Evolutionary conservation across 1,140 invertebrate species (phyloP).

Genomic region (Euwallacea similis): DNA sequence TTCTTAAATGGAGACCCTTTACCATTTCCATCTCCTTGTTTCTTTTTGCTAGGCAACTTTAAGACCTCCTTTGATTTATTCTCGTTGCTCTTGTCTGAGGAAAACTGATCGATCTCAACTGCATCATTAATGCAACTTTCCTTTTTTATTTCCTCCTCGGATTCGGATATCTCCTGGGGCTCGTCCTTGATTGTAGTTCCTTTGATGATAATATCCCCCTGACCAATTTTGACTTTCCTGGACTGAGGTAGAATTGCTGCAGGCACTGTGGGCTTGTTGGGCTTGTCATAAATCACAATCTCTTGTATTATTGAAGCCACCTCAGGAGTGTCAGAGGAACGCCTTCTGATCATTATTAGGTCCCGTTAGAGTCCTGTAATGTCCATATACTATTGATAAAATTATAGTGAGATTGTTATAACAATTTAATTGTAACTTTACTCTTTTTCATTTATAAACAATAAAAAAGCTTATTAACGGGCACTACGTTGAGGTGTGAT

Average conservation of each 20-base stretch:
- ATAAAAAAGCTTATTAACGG: background rate
- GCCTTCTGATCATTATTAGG: background rate
- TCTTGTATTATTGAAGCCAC: slow-evolving; percentile 26
- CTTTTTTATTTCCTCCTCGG: background rate
- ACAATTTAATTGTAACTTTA: background rate
- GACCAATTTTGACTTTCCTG: background rate
- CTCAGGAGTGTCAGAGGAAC: background rate
- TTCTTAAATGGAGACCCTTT: background rate
- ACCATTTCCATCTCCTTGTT: background rate
- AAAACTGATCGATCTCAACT: background rate
- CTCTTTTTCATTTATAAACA: slow-evolving; percentile 1
- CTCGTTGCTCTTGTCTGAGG: background rate
- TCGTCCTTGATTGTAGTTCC: background rate
- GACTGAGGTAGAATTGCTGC: slow-evolving; percentile 7
- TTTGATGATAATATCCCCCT: background rate
- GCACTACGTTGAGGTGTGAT: background rate
- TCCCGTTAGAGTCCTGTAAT: background rate
- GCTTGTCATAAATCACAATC: slow-evolving; percentile 34
- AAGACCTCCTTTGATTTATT: slow-evolving; percentile 11
- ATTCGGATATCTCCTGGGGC: background rate
- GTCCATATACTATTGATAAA: background rate
- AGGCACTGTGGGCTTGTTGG: slow-evolving; percentile 16
- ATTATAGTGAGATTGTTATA: background rate
- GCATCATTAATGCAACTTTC: background rate
- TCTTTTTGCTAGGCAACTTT: background rate